Evolutionary conservation across 2,888 invertebrate genomes (phyloP), one percentile per base, ranked within the genome.

Genomic region (Barypeithes pellucidus): DNA sequence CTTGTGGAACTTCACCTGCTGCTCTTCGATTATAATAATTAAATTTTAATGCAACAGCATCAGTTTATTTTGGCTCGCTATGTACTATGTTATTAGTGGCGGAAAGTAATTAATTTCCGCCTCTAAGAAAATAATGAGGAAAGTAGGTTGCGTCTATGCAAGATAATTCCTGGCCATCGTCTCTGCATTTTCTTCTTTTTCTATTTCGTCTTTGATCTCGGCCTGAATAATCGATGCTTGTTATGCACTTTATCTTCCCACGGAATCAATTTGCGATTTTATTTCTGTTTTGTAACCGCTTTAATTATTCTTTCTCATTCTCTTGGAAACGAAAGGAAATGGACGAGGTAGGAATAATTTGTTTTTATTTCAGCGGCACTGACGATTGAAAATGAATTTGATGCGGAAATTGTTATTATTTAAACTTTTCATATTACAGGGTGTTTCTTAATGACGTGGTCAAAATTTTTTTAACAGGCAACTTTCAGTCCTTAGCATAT

Each of bases 191-290:
- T 66, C 65, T 66, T 39, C 59, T 59, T 65, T 65, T 52, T 65
- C 36, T 36, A 36, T n/a, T n/a, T 66, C 52, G 16, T 20, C 65
- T 66, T 66, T 66, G 54, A 54, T 54, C 54, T 66, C 52, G 12
- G 52, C 36, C 41, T 66, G 65, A 66, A 66, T 66, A 66, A 66
- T 66, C 65, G 39, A 66, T 66, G 41, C 54, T 66, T 54, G 65
- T 66, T 66, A 66, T 66, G 50, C 54, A 66, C 65, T 66, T 66
- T 66, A 66, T 54, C 65, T 22, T 39, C 20, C 20, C 16, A 33
- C 39, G 20, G 41, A 66, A 69, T 62, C 61, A 62, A 69, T 69
- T 61, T 50, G 20, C n/a, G n/a, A 61, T 45, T 62, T 69, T 67
- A 54, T 54, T 54, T 67, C 41, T 57, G 12, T 29, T 57, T 57